phyloP scores from a whole-genome alignment of 1,140 invertebrate genomes.

The Musca domestica region DNA sequence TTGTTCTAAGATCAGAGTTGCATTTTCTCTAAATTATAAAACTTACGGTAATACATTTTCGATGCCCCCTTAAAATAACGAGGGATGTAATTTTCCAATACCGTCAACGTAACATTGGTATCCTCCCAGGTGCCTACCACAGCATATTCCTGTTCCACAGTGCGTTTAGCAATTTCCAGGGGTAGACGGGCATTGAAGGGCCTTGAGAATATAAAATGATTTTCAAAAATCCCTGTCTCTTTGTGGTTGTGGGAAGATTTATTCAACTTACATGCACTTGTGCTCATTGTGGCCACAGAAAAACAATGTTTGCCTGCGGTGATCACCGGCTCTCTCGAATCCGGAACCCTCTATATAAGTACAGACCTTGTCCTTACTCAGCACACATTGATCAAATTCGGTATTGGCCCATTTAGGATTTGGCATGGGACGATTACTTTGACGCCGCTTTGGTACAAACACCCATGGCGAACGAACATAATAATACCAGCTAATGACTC shows the following conservation, averaged over 20 bases:
- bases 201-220: conserved; percentile 56
- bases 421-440: conserved; percentile 74
- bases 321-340: conserved; percentile 79
- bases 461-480: conserved; percentile 73
- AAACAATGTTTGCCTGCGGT: conserved; percentile 70
- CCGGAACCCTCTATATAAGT: conserved; percentile 76
- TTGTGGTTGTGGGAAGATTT: not conserved
- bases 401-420: conserved; percentile 85
- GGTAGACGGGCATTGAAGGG: conserved; percentile 80
- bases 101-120: conserved; percentile 77
- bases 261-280: conserved; percentile 46
- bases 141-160: conserved; percentile 80
- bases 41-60: conserved; percentile 73
- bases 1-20: not conserved
- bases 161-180: conserved; percentile 75
- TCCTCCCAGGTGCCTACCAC: conserved; percentile 86
- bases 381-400: conserved; percentile 79
- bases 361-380: conserved; percentile 78
- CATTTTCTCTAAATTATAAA: not conserved
- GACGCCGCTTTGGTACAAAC: conserved; percentile 43
- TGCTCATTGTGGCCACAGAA: conserved; percentile 79
- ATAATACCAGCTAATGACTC: conserved; percentile 90
- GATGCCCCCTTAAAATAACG: conserved; percentile 76
- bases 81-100: conserved; percentile 80
- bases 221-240: not conserved